A percentile compares a stretch with the other conserved stretches of the same genome.
Evolutionary conservation across 2,888 invertebrate species (phyloP).

Genomic region (Philaethria dido): DNA sequence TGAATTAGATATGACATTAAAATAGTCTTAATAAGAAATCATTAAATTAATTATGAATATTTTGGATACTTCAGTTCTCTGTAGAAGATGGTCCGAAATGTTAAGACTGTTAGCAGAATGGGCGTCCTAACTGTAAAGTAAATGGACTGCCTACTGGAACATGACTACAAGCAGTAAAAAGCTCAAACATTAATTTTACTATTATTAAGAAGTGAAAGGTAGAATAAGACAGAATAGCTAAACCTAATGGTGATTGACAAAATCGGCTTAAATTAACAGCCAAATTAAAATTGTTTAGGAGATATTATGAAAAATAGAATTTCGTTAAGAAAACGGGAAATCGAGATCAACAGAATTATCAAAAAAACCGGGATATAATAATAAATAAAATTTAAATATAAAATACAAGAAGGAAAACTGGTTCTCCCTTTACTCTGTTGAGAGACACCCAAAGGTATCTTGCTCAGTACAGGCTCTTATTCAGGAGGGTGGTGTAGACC

Average conservation of each 20-base stretch:
- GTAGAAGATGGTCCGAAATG: too few species aligned
- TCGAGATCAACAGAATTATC: neutral
- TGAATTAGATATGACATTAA: too few species aligned
- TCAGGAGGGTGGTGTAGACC: constrained; percentile 32
- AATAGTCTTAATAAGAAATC: neutral
- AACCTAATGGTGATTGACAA: neutral
- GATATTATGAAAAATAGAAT: neutral
- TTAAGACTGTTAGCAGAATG: neutral
- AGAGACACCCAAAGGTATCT: neutral
- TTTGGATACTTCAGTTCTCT: too few species aligned
- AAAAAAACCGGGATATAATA: neutral
- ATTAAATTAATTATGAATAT: too few species aligned
- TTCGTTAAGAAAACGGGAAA: neutral
- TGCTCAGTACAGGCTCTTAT: constrained; percentile 26
- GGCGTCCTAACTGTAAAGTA: neutral
- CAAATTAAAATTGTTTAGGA: neutral
- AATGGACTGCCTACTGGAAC: constrained; percentile 16
- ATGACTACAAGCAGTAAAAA: constrained; percentile 8
- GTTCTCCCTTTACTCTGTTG: constrained; percentile 34
- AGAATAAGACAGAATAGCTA: neutral
- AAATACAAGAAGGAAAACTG: constrained; percentile 27
- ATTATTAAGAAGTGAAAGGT: neutral
- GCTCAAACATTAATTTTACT: neutral
- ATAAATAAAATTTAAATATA: neutral
- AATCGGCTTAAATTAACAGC: too few species aligned